Evolutionary conservation across 2,797 vertebrate genomes (phyloP).

Genomic region (Microchirus variegatus): DNA sequence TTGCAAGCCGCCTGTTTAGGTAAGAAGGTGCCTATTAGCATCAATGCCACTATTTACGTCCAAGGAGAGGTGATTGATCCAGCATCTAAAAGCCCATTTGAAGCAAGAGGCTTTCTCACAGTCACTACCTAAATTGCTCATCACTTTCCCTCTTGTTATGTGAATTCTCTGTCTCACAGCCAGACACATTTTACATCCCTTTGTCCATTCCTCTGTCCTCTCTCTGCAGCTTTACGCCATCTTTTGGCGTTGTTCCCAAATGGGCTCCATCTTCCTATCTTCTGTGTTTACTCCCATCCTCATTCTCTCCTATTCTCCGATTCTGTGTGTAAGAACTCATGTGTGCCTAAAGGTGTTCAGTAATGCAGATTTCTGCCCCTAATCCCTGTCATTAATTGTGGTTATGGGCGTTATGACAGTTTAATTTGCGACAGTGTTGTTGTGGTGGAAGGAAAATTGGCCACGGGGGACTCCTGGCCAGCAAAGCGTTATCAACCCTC

Average conservation of each 20-base stretch:
- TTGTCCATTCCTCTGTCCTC: slow-evolving; percentile 41
- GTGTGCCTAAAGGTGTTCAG: slow-evolving; percentile 71
- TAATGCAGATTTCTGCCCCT: slow-evolving; percentile 77
- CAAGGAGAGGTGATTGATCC: slow-evolving; percentile 45
- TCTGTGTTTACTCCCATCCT: slow-evolving; percentile 1
- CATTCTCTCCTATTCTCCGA: not conserved
- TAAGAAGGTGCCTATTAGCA: slow-evolving; percentile 47
- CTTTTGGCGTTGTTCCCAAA: slow-evolving; percentile 21
- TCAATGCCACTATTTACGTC: slow-evolving; percentile 42
- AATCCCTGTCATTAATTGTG: slow-evolving; percentile 81
- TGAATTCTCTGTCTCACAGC: slow-evolving; percentile 26
- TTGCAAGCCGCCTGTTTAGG: slow-evolving; percentile 37
- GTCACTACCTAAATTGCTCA: slow-evolving; percentile 15
- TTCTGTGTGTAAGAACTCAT: slow-evolving; percentile 53
- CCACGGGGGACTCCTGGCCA: slow-evolving; percentile 68
- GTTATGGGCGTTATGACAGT: slow-evolving; percentile 81
- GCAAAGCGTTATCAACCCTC: slow-evolving; percentile 67
- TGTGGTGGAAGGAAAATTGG: slow-evolving; percentile 74
- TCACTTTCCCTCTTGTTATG: slow-evolving; percentile 33
- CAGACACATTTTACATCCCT: slow-evolving; percentile 31
- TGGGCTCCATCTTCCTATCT: slow-evolving; percentile 3
- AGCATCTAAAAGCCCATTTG: slow-evolving; percentile 9
- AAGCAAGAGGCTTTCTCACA: slow-evolving; percentile 29
- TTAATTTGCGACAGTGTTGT: slow-evolving; percentile 78
- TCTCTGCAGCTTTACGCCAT: slow-evolving; percentile 31